Evolutionary conservation across 2,113 vertebrate genomes (phyloP).

Genomic region (Plestiodon gilberti): DNA sequence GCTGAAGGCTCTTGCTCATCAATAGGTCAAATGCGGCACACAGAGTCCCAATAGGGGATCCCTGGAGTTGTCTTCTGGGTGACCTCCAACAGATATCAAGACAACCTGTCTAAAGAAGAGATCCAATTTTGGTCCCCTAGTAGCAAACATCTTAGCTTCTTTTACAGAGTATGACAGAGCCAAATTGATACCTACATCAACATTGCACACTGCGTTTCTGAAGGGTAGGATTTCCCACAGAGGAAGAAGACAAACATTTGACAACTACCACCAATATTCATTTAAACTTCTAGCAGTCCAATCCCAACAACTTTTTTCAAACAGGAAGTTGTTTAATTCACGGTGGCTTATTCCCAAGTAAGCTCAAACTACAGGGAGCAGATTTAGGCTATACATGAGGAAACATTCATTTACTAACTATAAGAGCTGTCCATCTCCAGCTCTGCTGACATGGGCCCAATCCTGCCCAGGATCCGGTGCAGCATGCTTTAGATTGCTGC

Average conservation of each 20-base stretch:
- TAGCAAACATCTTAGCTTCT: slow-evolving; percentile 41
- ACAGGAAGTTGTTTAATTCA: too few species aligned
- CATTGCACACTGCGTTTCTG: slow-evolving; percentile 35
- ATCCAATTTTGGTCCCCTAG: slow-evolving; percentile 44
- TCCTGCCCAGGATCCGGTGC: too few species aligned
- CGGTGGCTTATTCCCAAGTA: background rate
- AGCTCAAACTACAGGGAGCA: too few species aligned
- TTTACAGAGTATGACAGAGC: slow-evolving; percentile 40
- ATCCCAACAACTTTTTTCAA: background rate
- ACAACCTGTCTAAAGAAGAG: slow-evolving; percentile 41
- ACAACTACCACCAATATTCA: background rate
- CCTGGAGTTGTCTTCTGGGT: slow-evolving; percentile 32
- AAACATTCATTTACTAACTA: too few species aligned
- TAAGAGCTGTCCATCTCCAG: too few species aligned
- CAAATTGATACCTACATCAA: background rate
- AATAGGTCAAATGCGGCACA: slow-evolving; percentile 35
- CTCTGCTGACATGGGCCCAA: too few species aligned
- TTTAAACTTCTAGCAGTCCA: background rate
- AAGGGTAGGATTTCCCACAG: slow-evolving; percentile 53
- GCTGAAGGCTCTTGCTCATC: slow-evolving; percentile 40
- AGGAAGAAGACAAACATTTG: background rate
- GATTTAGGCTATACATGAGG: too few species aligned
- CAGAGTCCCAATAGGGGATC: slow-evolving; percentile 22
- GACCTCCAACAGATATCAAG: slow-evolving; percentile 38
- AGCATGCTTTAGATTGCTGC: too few species aligned